Evolutionary conservation across 2,113 vertebrate genomes (phyloP).

Genomic region (Lepidothrix coronata): DNA sequence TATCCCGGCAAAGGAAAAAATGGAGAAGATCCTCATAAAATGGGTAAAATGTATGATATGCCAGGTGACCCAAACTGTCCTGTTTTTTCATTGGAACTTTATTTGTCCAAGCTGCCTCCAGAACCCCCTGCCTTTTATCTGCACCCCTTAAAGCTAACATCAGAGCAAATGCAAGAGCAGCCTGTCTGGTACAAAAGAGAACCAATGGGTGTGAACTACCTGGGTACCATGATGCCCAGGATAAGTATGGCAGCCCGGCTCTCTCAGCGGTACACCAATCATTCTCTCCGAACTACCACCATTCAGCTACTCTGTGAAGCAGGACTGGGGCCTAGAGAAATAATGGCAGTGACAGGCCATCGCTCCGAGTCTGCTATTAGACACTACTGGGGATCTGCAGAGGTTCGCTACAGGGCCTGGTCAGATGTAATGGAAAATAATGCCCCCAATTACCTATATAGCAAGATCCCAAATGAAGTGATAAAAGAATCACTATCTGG

Average conservation of each 20-base stretch:
- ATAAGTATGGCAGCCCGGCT: constrained; percentile 66
- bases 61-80: constrained; percentile 69
- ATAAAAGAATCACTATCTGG: not conserved
- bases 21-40: constrained; percentile 63
- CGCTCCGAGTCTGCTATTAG: constrained; percentile 49
- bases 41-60: constrained; percentile 70
- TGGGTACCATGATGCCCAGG: constrained; percentile 70
- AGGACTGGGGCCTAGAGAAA: constrained; percentile 65
- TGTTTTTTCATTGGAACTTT: constrained; percentile 69
- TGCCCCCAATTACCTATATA: not conserved
- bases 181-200: constrained; percentile 70
- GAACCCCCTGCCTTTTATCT: constrained; percentile 68
- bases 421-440: constrained; percentile 37
- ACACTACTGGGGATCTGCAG: constrained; percentile 60
- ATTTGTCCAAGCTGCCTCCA: constrained; percentile 68
- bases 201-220: constrained; percentile 67
- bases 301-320: constrained; percentile 68
- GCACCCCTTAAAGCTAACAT: constrained; percentile 60
- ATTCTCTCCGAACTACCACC: constrained; percentile 67
- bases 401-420: constrained; percentile 60
- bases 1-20: constrained; percentile 61
- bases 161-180: constrained; percentile 64
- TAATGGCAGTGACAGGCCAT: constrained; percentile 63
- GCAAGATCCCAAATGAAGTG: constrained; percentile 30
- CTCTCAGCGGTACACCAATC: constrained; percentile 64